Evolutionary conservation across 2,113 vertebrate genomes (phyloP), one percentile per base, ranked within the genome.

Genomic region (Cathartes aura): DNA sequence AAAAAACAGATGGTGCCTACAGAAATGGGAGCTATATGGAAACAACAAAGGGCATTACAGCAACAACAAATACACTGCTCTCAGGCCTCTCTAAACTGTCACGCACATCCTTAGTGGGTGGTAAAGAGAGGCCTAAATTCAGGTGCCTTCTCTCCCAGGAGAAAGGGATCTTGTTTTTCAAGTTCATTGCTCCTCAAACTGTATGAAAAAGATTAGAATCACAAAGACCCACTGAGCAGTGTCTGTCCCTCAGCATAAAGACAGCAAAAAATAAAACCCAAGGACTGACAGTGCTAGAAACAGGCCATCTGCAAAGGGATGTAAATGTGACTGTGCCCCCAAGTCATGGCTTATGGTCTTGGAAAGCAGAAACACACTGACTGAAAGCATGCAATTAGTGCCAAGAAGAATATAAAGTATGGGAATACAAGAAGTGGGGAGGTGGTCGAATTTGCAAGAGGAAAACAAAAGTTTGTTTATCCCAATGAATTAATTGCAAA

Each of bases 141-240:
- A 97, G 96, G 96, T 97, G 97, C 94, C 67, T 97, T 58, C 93
- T 36, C 59, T 58, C 74, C 63, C 53, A 26, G 15, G 66, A 97
- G 90, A 96, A 97, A 95, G 56, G 87, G 93, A 94, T 90, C 91
- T 94, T 97, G 91, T 97, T 94, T 96, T 96, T 82, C 94, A 95
- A 96, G 89, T 91, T 95, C 93, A 82, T 85, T 96, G 91, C 87
- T 96, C 91, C 97, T 90, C 95, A 90, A 93, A 97, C 79, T 82
- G 91, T 52, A 67, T 90, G 78, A 94, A 94, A 96, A 96, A 95
- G 95, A 97, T 97, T 97, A 97, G 95, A 97, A 97, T 97, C 78
- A 97, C 97, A 97, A 97, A 97, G 96, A 86, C 72, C 8, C 47
- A 83, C 89, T 78, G 78, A 97, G 93, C 78, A 93, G 91, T 91